Evolutionary conservation across 1,140 invertebrate genomes (phyloP).

Genomic region (Camponotus vicinus): DNA sequence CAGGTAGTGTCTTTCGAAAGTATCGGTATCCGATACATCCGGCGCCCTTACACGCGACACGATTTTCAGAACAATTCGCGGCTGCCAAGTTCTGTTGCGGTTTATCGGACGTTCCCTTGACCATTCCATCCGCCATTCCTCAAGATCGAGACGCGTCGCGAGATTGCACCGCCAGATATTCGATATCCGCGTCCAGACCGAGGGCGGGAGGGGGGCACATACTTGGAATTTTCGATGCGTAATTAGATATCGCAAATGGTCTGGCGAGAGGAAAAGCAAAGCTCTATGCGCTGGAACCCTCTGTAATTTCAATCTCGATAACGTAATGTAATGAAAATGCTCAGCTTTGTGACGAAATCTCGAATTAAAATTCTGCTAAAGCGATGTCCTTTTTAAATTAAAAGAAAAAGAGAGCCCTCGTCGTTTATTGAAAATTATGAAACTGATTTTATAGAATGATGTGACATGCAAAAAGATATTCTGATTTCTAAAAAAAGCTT

Average conservation of each 20-base stretch:
- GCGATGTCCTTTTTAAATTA: neutral
- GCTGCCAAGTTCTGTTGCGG: conserved; percentile 28
- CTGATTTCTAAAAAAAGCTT: neutral
- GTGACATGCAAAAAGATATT: neutral
- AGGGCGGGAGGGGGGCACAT: conserved; percentile 16
- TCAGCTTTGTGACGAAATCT: conserved; percentile 46
- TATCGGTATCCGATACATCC: conserved; percentile 20
- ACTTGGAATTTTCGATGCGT: conserved; percentile 63
- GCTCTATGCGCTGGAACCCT: no score
- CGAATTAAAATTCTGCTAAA: conserved; percentile 37
- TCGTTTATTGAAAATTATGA: neutral
- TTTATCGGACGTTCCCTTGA: conserved; percentile 59
- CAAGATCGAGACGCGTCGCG: conserved; percentile 64
- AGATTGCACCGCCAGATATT: conserved; percentile 67
- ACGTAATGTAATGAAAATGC: conserved; percentile 28
- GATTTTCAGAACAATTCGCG: conserved; percentile 41
- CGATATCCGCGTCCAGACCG: conserved; percentile 46
- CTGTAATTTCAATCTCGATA: conserved; percentile 30
- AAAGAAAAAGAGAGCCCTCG: neutral
- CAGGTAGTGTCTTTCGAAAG: neutral
- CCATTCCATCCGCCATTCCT: conserved; percentile 64
- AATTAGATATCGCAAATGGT: conserved; percentile 64
- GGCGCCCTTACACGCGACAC: conserved; percentile 5
- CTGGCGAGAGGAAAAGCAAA: conserved; percentile 36
- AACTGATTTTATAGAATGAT: neutral